Percentiles rank a stretch among this genome's conserved stretches.
Conservation (phyloP, 2,113 vertebrate genomes). For the Microtus montanus region DNA sequence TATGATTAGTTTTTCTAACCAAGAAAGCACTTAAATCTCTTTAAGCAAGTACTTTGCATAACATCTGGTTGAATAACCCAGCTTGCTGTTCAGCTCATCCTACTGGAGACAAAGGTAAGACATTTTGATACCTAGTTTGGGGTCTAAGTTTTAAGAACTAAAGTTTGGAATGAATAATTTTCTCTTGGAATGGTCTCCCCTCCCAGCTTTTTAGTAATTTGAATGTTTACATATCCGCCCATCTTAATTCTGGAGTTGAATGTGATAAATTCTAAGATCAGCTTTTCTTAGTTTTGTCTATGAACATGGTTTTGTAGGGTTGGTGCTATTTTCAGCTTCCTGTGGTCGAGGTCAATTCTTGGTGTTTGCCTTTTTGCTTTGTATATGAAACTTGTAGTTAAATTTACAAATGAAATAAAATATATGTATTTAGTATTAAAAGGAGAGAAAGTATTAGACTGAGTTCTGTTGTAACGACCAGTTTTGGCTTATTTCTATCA, state of each 20-base stretch:
- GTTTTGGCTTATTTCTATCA: constrained; percentile 31
- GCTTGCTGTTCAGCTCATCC: constrained; percentile 74
- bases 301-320: constrained; percentile 41
- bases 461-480: constrained; percentile 59
- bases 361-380: constrained; percentile 63
- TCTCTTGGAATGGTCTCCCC: neutral
- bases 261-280: constrained; percentile 26
- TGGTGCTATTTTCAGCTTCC: constrained; percentile 29
- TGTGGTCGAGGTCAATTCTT: constrained; percentile 57
- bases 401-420: constrained; percentile 44
- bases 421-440: constrained; percentile 71
- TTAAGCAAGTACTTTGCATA: constrained; percentile 75
- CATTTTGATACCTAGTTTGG: constrained; percentile 74
- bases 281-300: constrained; percentile 46
- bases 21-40: constrained; percentile 72
- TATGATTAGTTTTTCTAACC: constrained; percentile 74
- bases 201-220: constrained; percentile 44
- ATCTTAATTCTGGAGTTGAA: constrained; percentile 18
- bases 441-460: constrained; percentile 53
- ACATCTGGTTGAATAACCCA: constrained; percentile 75
- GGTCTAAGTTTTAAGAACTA: constrained; percentile 39
- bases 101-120: constrained; percentile 79
- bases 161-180: constrained; percentile 32
- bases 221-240: neutral
- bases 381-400: constrained; percentile 58